Evolutionary conservation across 2,888 invertebrate species (phyloP).

Genomic region (Lydus trimaculatus): DNA sequence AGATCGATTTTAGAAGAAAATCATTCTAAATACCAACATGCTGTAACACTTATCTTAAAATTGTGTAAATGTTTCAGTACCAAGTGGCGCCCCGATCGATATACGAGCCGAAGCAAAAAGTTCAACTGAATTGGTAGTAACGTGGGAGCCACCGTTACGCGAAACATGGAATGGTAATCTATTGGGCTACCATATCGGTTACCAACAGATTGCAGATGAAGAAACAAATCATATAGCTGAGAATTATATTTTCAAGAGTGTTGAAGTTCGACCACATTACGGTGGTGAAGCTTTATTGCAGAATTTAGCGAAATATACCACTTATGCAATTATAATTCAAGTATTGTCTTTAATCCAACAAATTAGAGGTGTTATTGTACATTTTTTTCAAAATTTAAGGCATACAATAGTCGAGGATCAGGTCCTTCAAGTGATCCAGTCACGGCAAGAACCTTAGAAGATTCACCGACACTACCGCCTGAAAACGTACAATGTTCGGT

Average conservation of each 20-base stretch:
- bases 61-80: slow-evolving; percentile 62
- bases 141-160: slow-evolving; percentile 87
- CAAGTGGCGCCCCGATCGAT: slow-evolving; percentile 82
- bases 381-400: slow-evolving; percentile 65
- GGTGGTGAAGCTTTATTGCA: slow-evolving; percentile 73
- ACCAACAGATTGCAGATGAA: slow-evolving; percentile 69
- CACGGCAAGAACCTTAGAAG: slow-evolving; percentile 82
- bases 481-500: slow-evolving; percentile 84
- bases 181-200: slow-evolving; percentile 87
- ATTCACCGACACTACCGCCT: slow-evolving; percentile 86
- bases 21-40: too few species aligned
- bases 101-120: slow-evolving; percentile 84
- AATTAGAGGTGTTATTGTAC: not conserved
- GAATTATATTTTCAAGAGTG: slow-evolving; percentile 75
- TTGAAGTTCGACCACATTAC: slow-evolving; percentile 76
- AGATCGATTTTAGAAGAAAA: not conserved
- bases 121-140: slow-evolving; percentile 83
- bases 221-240: slow-evolving; percentile 51
- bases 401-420: slow-evolving; percentile 85
- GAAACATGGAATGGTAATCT: slow-evolving; percentile 89
- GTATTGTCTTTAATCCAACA: slow-evolving; percentile 50
- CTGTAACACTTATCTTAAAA: not conserved
- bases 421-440: slow-evolving; percentile 85
- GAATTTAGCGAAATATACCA: slow-evolving; percentile 79
- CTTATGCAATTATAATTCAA: slow-evolving; percentile 84